These are phyloP conservation scores for Chironomus tepperi DNA, from an alignment of 1,140 invertebrate genomes.

Conservation along the genomic window DNA sequence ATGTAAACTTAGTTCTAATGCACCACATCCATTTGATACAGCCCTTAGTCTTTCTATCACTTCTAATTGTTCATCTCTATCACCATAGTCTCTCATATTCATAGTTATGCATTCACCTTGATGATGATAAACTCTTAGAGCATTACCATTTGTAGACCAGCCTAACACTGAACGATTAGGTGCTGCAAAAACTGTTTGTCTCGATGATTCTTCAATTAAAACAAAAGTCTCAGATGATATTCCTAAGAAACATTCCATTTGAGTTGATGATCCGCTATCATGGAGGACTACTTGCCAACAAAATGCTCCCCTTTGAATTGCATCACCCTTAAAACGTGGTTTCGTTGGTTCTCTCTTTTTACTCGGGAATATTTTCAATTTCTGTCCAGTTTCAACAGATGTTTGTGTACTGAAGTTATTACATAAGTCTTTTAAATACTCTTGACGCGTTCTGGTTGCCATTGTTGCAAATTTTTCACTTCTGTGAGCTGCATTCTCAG, in stretches of 20 bases:
- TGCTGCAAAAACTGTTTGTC: constrained; percentile 78
- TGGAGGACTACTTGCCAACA: constrained; percentile 68
- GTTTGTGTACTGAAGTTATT: constrained; percentile 76
- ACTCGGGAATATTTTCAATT: constrained; percentile 71
- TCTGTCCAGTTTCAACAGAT: constrained; percentile 74
- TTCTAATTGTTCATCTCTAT: constrained; percentile 69
- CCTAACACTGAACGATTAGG: constrained; percentile 72
- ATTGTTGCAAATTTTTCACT: constrained; percentile 96
- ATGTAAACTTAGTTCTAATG: constrained; percentile 59
- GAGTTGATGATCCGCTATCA: constrained; percentile 55
- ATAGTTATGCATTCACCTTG: constrained; percentile 79
- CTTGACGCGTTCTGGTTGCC: constrained; percentile 90
- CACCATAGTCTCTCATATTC: constrained; percentile 53
- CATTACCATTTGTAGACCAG: constrained; percentile 43
- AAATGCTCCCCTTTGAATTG: constrained; percentile 60
- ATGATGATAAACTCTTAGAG: constrained; percentile 61
- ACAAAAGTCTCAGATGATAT: constrained; percentile 82
- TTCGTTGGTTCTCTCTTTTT: constrained; percentile 60
- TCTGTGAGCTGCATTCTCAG: constrained; percentile 91
- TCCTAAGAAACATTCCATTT: constrained; percentile 74
- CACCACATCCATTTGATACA: constrained; percentile 64
- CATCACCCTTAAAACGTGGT: constrained; percentile 58
- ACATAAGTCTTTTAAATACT: constrained; percentile 88
- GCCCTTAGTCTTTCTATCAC: constrained; percentile 61
- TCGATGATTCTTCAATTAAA: constrained; percentile 71